Evolutionary conservation across 2,113 vertebrate genomes (phyloP).

Genomic region (Xiphophorus hellerii): DNA sequence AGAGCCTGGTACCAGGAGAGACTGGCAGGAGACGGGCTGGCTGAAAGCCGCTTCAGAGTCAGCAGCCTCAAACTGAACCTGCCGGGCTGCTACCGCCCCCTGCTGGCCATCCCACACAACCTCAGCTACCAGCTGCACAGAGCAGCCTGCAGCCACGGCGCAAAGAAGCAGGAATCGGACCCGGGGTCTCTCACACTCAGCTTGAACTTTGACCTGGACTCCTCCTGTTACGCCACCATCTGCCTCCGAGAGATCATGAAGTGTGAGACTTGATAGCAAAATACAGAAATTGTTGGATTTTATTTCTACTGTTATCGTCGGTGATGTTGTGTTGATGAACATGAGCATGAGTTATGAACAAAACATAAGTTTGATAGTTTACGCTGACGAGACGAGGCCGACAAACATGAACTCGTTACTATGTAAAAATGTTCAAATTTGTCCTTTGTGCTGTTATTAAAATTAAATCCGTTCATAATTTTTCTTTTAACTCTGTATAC

Average conservation of each 20-base stretch:
- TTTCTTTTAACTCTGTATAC: not conserved
- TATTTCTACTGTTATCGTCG: slow-evolving; percentile 13
- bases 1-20: slow-evolving; percentile 84
- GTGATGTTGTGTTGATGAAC: slow-evolving; percentile 23
- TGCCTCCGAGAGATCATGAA: slow-evolving; percentile 96
- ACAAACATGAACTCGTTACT: slow-evolving; percentile 41
- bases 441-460: slow-evolving; percentile 53
- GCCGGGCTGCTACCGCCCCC: slow-evolving; percentile 91
- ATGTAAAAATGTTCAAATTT: slow-evolving; percentile 39
- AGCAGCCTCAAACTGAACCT: slow-evolving; percentile 87
- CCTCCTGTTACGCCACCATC: slow-evolving; percentile 93
- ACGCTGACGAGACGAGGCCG: not conserved
- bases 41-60: slow-evolving; percentile 85
- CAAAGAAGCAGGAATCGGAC: slow-evolving; percentile 20
- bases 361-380: slow-evolving; percentile 10
- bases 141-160: slow-evolving; percentile 13
- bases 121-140: slow-evolving; percentile 79
- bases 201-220: slow-evolving; percentile 88
- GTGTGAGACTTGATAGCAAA: slow-evolving; percentile 73
- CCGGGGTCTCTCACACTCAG: slow-evolving; percentile 64
- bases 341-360: not conserved
- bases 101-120: slow-evolving; percentile 86
- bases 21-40: slow-evolving; percentile 84
- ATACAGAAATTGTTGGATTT: not conserved
- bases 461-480: not conserved